Evolutionary conservation across 2,113 vertebrate genomes (phyloP).

Genomic region (Alexandromys fortis): DNA sequence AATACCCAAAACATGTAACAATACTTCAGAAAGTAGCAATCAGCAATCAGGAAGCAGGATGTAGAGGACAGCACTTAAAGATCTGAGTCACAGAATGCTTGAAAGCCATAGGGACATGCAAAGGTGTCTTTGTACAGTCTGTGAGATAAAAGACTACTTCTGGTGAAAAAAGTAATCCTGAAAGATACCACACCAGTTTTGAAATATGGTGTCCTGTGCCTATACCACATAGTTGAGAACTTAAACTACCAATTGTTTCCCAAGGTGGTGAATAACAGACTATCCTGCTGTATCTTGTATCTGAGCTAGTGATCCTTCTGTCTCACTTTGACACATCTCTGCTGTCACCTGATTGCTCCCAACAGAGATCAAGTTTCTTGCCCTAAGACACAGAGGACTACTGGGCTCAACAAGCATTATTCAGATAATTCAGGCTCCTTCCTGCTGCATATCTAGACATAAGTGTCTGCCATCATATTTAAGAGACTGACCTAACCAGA

Average conservation of each 20-base stretch:
- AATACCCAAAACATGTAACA: neutral
- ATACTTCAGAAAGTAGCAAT: neutral
- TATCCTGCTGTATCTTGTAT: fast-evolving
- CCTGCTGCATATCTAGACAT: neutral
- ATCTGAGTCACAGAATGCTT: neutral
- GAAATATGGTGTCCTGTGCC: neutral
- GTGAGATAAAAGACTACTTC: neutral
- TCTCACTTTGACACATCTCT: fast-evolving
- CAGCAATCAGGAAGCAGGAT: neutral
- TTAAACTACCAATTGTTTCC: neutral
- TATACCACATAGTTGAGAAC: neutral
- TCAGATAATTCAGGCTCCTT: neutral
- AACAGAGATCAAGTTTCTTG: neutral
- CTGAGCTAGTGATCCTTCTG: neutral
- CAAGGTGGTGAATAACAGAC: fast-evolving
- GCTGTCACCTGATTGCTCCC: neutral
- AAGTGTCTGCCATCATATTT: neutral
- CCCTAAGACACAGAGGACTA: neutral
- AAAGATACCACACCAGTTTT: neutral
- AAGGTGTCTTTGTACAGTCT: neutral
- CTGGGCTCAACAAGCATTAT: neutral
- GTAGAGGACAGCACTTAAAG: neutral
- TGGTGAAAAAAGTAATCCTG: neutral
- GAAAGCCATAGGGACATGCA: neutral
- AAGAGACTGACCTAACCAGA: neutral